These are phyloP conservation scores for Ctenoplectra terminalis DNA, from an alignment of 1,140 invertebrate genomes.

Conservation along the genomic window DNA sequence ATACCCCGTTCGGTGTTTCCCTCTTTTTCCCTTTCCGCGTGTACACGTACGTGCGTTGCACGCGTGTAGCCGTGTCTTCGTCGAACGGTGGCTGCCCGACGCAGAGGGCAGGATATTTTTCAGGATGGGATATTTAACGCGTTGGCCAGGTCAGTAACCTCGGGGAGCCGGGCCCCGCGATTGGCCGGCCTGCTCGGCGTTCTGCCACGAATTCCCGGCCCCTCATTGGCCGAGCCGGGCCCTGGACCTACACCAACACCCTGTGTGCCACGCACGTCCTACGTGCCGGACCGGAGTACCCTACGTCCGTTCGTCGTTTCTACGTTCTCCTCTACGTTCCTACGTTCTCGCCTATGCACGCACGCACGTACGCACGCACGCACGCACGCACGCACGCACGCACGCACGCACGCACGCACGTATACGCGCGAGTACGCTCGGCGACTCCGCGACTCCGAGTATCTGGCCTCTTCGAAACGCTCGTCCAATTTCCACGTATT, in stretches of 20 bases:
- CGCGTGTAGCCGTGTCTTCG: slow-evolving; percentile 54
- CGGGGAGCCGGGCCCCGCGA: slow-evolving; percentile 74
- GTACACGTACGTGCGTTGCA: slow-evolving; percentile 39
- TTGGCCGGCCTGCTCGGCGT: slow-evolving; percentile 77
- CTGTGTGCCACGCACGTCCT: slow-evolving; percentile 66
- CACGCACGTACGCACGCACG: slow-evolving; percentile 24
- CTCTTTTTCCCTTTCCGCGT: slow-evolving; percentile 53
- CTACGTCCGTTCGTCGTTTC: slow-evolving; percentile 53
- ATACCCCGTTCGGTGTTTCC: slow-evolving; percentile 33
- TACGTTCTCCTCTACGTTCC: slow-evolving; percentile 27
- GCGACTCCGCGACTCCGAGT: slow-evolving; percentile 1
- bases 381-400: background rate
- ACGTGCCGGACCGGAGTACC: slow-evolving; percentile 46
- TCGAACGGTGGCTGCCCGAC: slow-evolving; percentile 44
- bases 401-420: background rate
- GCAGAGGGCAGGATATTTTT: slow-evolving; percentile 80
- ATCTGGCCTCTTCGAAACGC: slow-evolving; percentile 20
- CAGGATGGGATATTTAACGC: slow-evolving; percentile 83
- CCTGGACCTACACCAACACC: slow-evolving; percentile 82
- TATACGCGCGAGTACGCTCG: background rate
- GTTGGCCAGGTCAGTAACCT: slow-evolving; percentile 82
- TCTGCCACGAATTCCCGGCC: slow-evolving; percentile 80
- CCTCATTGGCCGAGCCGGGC: slow-evolving; percentile 81
- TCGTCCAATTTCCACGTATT: slow-evolving; percentile 4
- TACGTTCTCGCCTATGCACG: background rate